phyloP scores from a whole-genome alignment of 2,888 invertebrate genomes.

The Drosophila aldrichi region DNA sequence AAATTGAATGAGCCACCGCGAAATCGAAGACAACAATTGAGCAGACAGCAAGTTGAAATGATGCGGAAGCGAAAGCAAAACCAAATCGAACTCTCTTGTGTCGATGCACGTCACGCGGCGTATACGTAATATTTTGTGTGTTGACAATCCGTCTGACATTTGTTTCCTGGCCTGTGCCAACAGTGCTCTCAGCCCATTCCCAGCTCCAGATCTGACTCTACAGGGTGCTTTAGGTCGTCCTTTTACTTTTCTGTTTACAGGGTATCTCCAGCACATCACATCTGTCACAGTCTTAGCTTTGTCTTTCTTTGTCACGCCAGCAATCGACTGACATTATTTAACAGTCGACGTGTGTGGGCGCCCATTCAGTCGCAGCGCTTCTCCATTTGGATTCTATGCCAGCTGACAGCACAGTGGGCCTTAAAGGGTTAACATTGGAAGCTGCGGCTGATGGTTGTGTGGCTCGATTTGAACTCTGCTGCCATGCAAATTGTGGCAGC shows the following conservation, averaged over 20 bases:
- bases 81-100: slow-evolving; percentile 27
- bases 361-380: not conserved
- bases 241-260: not conserved
- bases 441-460: not conserved
- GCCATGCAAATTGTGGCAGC: slow-evolving; percentile 54
- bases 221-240: too few species aligned
- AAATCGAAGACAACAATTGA: slow-evolving; percentile 58
- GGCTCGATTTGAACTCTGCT: slow-evolving; percentile 23
- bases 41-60: slow-evolving; percentile 35
- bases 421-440: slow-evolving; percentile 42
- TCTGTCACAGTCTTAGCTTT: not conserved
- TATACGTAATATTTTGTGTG: slow-evolving; percentile 66
- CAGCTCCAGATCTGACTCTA: not conserved
- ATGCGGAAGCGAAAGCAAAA: slow-evolving; percentile 57
- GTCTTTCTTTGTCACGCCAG: slow-evolving; percentile 30
- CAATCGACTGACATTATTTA: slow-evolving; percentile 33
- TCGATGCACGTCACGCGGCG: slow-evolving; percentile 54
- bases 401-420: slow-evolving; percentile 22
- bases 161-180: slow-evolving; percentile 55
- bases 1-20: slow-evolving; percentile 47
- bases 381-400: not conserved
- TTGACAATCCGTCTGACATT: slow-evolving; percentile 58
- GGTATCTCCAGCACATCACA: not conserved
- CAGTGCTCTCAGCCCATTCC: not conserved
- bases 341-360: slow-evolving; percentile 37